Conservation (phyloP, 2,888 invertebrate species). For the Plemyria rubiginata region DNA sequence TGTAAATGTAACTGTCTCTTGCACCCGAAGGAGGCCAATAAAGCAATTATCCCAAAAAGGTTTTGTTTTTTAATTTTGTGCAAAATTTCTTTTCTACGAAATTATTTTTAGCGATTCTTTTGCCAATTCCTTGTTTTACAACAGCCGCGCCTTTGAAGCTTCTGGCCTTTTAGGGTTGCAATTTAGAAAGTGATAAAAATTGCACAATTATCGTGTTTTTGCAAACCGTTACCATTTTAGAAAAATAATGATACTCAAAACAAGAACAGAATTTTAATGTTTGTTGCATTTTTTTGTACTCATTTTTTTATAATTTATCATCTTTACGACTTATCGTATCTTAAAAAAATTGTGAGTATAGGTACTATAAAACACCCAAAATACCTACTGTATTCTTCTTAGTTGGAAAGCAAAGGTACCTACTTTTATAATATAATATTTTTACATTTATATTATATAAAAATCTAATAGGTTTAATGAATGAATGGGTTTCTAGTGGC, state of each 20-base stretch:
- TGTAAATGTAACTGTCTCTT: slow-evolving; percentile 41
- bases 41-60: slow-evolving; percentile 50
- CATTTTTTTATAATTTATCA: no score
- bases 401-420: no score
- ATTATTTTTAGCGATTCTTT: slow-evolving; percentile 45
- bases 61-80: slow-evolving; percentile 54
- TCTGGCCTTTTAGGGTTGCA: slow-evolving; percentile 49
- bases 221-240: slow-evolving; percentile 2
- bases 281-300: no score
- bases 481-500: no score
- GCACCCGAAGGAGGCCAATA: slow-evolving; percentile 49
- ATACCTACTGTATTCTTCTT: no score
- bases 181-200: slow-evolving; percentile 43
- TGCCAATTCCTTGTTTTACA: slow-evolving; percentile 45
- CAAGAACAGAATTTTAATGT: no score
- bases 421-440: no score
- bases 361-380: no score
- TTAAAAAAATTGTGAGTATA: no score
- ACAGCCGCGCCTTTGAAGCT: slow-evolving; percentile 31
- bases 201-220: slow-evolving; percentile 29
- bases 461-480: no score
- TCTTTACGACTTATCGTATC: no score
- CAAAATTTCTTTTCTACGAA: slow-evolving; percentile 78
- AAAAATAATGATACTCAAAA: background rate
- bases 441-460: no score